Evolutionary conservation across 2,888 invertebrate genomes (phyloP).

Genomic region (Pseudococcus longispinus): DNA sequence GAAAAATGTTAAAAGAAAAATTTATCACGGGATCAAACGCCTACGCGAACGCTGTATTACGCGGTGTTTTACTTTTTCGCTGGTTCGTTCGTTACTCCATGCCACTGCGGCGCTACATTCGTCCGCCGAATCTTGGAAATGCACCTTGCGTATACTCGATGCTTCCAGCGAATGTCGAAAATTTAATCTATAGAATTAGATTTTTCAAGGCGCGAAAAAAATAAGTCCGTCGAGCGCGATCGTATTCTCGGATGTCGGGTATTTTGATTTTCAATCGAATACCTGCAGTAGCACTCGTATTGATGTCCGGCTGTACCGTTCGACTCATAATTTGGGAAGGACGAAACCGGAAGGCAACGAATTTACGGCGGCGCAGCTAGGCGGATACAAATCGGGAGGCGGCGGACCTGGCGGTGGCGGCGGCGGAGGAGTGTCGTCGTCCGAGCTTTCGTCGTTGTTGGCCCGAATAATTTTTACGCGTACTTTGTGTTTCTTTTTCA

Average conservation of each 20-base stretch:
- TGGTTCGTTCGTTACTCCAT: background rate
- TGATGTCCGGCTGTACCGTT: too few species aligned
- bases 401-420: slow-evolving; percentile 71
- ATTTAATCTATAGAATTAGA: too few species aligned
- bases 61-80: background rate
- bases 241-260: too few species aligned
- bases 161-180: too few species aligned
- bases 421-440: slow-evolving; percentile 68
- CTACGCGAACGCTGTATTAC: background rate
- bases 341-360: slow-evolving; percentile 39
- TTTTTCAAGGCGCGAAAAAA: too few species aligned
- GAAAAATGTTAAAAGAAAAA: background rate
- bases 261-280: too few species aligned
- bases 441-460: slow-evolving; percentile 66
- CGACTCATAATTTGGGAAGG: slow-evolving; percentile 41
- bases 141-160: too few species aligned
- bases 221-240: too few species aligned
- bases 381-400: slow-evolving; percentile 62
- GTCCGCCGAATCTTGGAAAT: too few species aligned
- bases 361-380: background rate
- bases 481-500: slow-evolving; percentile 65
- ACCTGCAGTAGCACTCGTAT: too few species aligned
- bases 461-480: slow-evolving; percentile 47
- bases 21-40: background rate
- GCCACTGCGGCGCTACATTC: too few species aligned